Evolutionary conservation across 2,113 vertebrate species (phyloP).

Genomic region (Stigmatopora nigra): DNA sequence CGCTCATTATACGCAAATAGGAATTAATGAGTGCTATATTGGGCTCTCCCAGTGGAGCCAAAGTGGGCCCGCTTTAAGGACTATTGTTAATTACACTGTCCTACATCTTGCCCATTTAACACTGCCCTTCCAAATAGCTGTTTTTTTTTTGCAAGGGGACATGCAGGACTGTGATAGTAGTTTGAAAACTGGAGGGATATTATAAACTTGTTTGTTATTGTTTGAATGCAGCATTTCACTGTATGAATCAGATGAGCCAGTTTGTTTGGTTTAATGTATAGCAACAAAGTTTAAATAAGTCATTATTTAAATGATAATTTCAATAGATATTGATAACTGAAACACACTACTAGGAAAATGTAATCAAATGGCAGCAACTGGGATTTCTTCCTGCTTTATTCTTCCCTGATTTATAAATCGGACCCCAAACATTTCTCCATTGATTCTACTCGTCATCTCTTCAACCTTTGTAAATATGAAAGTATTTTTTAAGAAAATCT

Average conservation of each 20-base stretch:
- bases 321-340: too few relatives aligned
- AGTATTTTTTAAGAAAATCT: too few relatives aligned
- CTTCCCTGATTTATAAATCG: too few relatives aligned
- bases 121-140: conserved; percentile 46
- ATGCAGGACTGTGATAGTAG: conserved; percentile 10
- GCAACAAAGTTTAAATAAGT: not conserved
- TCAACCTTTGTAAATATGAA: too few relatives aligned
- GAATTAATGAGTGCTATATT: conserved; percentile 73
- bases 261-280: not conserved
- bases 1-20: conserved; percentile 73
- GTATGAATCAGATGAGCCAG: not conserved
- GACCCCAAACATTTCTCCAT: too few relatives aligned
- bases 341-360: too few relatives aligned
- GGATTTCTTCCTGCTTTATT: too few relatives aligned
- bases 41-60: conserved; percentile 63
- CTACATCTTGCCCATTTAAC: conserved; percentile 67
- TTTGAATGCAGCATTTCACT: not conserved
- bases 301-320: too few relatives aligned
- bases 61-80: conserved; percentile 74
- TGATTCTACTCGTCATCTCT: too few relatives aligned
- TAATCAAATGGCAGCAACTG: too few relatives aligned
- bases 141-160: conserved; percentile 42
- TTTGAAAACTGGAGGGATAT: conserved; percentile 12
- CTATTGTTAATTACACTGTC: conserved; percentile 71
- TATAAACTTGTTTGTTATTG: not conserved